Base-by-base conservation (phyloP, 2,113 vertebrate species). In the Gymnocephalus cernua region DNA sequence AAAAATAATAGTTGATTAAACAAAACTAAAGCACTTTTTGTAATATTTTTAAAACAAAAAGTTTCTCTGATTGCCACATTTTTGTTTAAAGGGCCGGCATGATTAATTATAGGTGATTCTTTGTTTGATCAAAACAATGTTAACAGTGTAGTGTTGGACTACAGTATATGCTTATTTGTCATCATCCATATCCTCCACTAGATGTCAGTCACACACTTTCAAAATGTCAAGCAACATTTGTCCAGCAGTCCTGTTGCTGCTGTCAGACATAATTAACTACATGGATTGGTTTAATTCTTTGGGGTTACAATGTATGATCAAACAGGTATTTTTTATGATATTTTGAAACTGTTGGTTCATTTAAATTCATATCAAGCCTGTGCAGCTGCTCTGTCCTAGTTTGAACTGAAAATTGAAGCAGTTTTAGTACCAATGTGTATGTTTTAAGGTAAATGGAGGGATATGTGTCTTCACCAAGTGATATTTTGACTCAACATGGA, bases 131-230 rank as follows among this genome's bases (percentile, higher is more conserved):
- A 32, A 2, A 14, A 45, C 35, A 25, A 50, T 48, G 4, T 21
- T 16, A 4, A 12, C 14, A 32, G 0, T 57, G 27, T 15, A 1
- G 19, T 63, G 2, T 25, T 27, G 0, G 4, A 2, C 2, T 23
- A n/a, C n/a, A n/a, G n/a, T n/a, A 0, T 8, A 19, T 18, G 11
- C 2, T 16, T 7, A 14, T 41, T 21, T 82, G 63, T 66, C 29
- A 13, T 82, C 19, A 41, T 50, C 21, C 21, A 11, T 45, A 4
- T 80, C 3, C 0, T 69, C 92, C 95, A 94, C 93, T 88, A 93
- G 94, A 80, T 93, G 94, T 80, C 94, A 95, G 74, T 89, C 72
- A 87, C 5, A 81, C 62, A 45, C 88, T 90, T 86, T 69, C 1
- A 76, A 50, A 80, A 19, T 44, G 18, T 54, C n/a, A 18, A n/a